Evolutionary conservation across 2,888 invertebrate genomes (phyloP).

Genomic region (Hypena proboscidalis): DNA sequence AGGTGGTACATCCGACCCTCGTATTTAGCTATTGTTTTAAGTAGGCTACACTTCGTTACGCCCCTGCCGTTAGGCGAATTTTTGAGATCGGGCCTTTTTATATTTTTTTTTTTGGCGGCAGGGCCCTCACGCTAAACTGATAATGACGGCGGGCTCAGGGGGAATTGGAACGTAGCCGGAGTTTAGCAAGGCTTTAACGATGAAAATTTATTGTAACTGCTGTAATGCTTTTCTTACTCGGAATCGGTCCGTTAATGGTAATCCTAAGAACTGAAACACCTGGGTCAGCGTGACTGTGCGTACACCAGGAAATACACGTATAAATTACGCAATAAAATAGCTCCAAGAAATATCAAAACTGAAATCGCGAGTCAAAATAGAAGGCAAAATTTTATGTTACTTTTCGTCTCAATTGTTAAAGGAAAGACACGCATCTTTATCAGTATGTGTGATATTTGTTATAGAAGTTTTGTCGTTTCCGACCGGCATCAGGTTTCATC

Average conservation of each 20-base stretch:
- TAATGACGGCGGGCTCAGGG: constrained; percentile 71
- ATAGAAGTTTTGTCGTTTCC: constrained; percentile 27
- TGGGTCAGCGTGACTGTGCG: constrained; percentile 44
- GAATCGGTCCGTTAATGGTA: constrained; percentile 70
- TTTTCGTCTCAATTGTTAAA: constrained; percentile 13
- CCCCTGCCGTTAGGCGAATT: constrained; percentile 74
- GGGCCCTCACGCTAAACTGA: constrained; percentile 79
- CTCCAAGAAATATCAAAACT: constrained; percentile 6
- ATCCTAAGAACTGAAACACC: constrained; percentile 70
- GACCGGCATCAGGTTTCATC: constrained; percentile 26
- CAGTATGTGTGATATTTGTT: constrained; percentile 30
- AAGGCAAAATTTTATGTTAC: constrained; percentile 1
- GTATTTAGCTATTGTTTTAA: constrained; percentile 84
- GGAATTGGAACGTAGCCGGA: constrained; percentile 52
- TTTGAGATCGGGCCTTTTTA: constrained; percentile 69
- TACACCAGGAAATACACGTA: constrained; percentile 32
- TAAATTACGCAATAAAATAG: constrained; percentile 19
- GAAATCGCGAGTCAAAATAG: constrained; percentile 13
- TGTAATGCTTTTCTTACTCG: constrained; percentile 69
- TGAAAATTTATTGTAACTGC: constrained; percentile 77
- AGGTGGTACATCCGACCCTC: constrained; percentile 71
- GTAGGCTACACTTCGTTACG: constrained; percentile 82
- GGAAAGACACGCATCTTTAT: constrained; percentile 20
- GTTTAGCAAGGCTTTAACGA: constrained; percentile 68
- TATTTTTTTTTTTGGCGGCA: constrained; percentile 69